A percentile compares a stretch with the other conserved stretches of the same genome.
Evolutionary conservation across 1,140 invertebrate species (phyloP).

Genomic region (Nilaparvata lugens): DNA sequence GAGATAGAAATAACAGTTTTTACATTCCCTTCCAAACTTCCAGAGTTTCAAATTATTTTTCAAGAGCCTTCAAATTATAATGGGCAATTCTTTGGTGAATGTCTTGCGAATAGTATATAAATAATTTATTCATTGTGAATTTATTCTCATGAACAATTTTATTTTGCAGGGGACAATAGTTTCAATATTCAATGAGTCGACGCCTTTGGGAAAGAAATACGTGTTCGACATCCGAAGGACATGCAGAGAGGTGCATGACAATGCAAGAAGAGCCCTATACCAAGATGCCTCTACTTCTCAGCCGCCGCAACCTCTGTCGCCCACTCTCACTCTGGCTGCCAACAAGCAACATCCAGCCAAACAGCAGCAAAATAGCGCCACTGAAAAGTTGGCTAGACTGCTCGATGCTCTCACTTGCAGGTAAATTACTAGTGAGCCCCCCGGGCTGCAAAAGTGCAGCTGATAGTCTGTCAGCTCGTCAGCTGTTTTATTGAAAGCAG

Average conservation of each 20-base stretch:
- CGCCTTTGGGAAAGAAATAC: conserved; percentile 74
- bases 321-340: background rate
- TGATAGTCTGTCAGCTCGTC: no score
- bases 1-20: no score
- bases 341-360: background rate
- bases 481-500: no score
- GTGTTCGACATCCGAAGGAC: conserved; percentile 82
- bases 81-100: no score
- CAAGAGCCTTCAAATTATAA: no score
- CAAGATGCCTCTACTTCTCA: conserved; percentile 19
- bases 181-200: conserved; percentile 83
- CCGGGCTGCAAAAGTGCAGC: no score
- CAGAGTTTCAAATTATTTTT: no score
- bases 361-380: conserved; percentile 29
- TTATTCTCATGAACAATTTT: no score
- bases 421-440: no score
- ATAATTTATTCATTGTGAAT: no score
- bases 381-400: conserved; percentile 45
- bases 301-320: conserved; percentile 29
- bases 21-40: no score
- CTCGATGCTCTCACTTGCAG: conserved; percentile 66
- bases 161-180: conserved; percentile 68
- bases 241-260: conserved; percentile 78
- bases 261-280: conserved; percentile 63
- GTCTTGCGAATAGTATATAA: no score